Base-by-base conservation (phyloP, 1,140 invertebrate species). In the Orius laevigatus region DNA sequence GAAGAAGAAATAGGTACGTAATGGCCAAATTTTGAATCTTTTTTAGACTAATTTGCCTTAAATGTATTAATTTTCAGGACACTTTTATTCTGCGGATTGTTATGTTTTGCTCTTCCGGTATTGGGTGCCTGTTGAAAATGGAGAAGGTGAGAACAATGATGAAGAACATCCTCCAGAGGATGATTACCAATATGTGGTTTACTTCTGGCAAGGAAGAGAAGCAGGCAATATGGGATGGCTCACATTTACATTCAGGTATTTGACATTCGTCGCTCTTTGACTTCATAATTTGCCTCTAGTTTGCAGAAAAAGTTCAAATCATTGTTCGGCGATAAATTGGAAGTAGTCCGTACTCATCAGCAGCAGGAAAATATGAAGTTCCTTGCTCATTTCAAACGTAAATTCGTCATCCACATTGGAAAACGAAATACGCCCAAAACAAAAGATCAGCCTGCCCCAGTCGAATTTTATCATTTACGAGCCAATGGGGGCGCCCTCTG, bases 331-430 rank as follows among this genome's bases (percentile, higher is more conserved):
- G 85, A 92, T 59, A 90, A 96, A 58, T 69, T 98, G 49, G 93
- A 98, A 70, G 93, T 98, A 1, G 84, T 98, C 1, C 68, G 93
- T 41, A 95, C 90, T n/a, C 89, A 95, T 65, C 92, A 93, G 59
- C 95, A 99, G 63, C 94, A 99, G 67, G 96, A 99, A 68, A 97
- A 94, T 67, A 74, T 96, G 16, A 98, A 98, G 67, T 98, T 99
- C 62, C 80, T 99, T 70, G 86, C 94, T 0, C 94, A 98, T 66
- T 99, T 98, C 66, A 89, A 95, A 60, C 70, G 83, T 47, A 84
- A 92, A 61, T 96, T 98, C 65, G 78, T 98, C 11, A 96, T 98
- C 41, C 82, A 85, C 56, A 76, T 80, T 52, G 95, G 93, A 25
- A 92, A 89, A 63, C 70, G 91, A 47, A 85, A 84, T 59, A 70